Conservation (phyloP, 2,797 vertebrate species). For the Helarctos malayanus region DNA sequence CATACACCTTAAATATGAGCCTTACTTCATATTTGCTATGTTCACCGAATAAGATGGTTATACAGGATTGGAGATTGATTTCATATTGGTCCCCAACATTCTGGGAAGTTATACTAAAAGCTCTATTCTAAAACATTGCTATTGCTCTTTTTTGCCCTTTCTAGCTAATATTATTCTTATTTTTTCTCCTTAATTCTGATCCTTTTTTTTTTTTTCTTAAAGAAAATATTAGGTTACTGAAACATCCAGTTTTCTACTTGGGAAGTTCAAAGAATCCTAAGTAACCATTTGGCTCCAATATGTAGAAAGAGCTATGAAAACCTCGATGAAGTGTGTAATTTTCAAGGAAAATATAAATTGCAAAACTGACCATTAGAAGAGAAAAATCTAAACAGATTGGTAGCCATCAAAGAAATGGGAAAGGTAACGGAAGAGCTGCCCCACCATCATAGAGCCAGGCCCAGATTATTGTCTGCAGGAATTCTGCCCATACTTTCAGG, state of each 20-base stretch:
- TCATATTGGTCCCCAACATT: neutral
- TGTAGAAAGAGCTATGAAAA: conserved; percentile 6
- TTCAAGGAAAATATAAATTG: conserved; percentile 34
- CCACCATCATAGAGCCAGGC: neutral
- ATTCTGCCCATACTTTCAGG: conserved; percentile 21
- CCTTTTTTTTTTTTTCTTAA: neutral
- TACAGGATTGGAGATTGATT: neutral
- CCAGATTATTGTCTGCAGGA: neutral
- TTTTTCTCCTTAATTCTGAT: neutral
- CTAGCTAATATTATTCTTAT: neutral
- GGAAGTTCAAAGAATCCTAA: neutral
- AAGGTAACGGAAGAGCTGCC: neutral
- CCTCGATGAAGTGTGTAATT: neutral
- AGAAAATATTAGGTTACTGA: conserved; percentile 4
- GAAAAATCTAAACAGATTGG: neutral
- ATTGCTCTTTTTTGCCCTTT: neutral
- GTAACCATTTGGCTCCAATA: neutral
- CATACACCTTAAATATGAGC: neutral
- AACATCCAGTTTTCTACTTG: conserved; percentile 24
- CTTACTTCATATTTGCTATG: neutral
- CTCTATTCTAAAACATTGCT: neutral
- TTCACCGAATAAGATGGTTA: neutral
- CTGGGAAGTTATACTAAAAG: neutral
- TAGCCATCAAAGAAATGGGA: neutral
- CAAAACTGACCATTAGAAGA: neutral